Evolutionary conservation across 2,888 invertebrate species (phyloP), one percentile per base, ranked within the genome.

Genomic region (Coenonympha arcania): DNA sequence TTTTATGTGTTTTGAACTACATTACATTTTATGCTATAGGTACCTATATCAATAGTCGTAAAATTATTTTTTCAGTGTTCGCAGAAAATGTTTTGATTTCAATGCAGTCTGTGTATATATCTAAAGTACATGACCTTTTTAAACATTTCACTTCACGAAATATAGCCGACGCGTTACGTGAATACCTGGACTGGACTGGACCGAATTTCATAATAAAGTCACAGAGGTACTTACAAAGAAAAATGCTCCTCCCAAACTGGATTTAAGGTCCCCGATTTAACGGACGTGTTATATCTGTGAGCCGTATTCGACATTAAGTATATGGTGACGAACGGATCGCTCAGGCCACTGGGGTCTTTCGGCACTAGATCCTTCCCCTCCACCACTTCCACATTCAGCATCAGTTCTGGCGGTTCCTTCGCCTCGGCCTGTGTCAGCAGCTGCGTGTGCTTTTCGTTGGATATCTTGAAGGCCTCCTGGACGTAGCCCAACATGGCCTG

Each of bases 221-320:
- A 13, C n/a, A n/a, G n/a, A n/a, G n/a, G n/a, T 65, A 80, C 94
- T 92, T 87, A 96, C 96, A 99, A 89, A 69, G 96, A 94, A 79
- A 99, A 99, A 81, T 96, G 95, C 83, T 99, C 99, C 76, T 98
- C 97, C 99, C 99, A 99, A 11, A 90, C 80, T 0, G 99, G 99
- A 77, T 93, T 93, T 22, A 99, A 88, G 0, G 98, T 98, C 61
- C 90, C 90, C 9, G 92, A 89, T 79, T 97, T 97, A 15, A 99
- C 98, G 0, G 95, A 95, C 1, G 98, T 96, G 62, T 94, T 95
- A 68, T 94, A 95, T 54, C 94, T 89, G 65, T 92, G 92, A 1
- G 93, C 89, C 2, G 91, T 89, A 54, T 91, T 90, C 1, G 94
- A 94, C 71, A 92, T 91, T 58, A 95, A 79, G 73, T 92, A 95